Evolutionary conservation across 2,888 invertebrate species (phyloP).

Genomic region (Chrysolina haemoptera): DNA sequence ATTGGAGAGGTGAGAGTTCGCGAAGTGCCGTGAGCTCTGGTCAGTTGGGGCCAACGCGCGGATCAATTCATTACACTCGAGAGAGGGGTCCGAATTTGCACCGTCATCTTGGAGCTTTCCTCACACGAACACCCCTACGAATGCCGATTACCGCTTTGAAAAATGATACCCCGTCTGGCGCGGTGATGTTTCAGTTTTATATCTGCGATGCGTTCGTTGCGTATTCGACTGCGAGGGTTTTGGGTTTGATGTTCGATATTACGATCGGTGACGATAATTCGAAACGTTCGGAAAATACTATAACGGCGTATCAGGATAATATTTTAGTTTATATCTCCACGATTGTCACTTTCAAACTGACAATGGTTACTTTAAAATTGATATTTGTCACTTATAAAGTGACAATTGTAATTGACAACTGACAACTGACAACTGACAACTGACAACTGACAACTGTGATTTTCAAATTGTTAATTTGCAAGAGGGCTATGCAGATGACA

Average conservation of each 20-base stretch:
- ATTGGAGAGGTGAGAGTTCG: conserved; percentile 63
- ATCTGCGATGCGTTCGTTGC: conserved; percentile 30
- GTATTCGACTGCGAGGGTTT: neutral
- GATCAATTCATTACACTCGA: conserved; percentile 68
- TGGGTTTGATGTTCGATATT: neutral
- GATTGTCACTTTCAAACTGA: no score
- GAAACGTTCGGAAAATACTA: no score
- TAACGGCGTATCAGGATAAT: no score
- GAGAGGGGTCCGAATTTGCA: conserved; percentile 67
- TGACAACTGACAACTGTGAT: no score
- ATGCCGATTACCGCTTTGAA: conserved; percentile 56
- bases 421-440: no score
- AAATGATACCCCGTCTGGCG: conserved; percentile 51
- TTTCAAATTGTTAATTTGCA: no score
- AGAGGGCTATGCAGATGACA: no score
- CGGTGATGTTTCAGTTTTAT: conserved; percentile 36
- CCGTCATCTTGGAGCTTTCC: conserved; percentile 63
- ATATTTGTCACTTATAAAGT: no score
- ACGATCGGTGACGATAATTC: no score
- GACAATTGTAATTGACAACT: no score
- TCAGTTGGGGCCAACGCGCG: conserved; percentile 65
- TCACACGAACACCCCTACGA: conserved; percentile 54
- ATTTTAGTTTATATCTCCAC: no score
- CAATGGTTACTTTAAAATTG: no score
- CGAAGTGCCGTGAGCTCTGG: conserved; percentile 59